Base-by-base conservation (phyloP, 2,113 vertebrate genomes). In the Muntiacus muntjak region DNA sequence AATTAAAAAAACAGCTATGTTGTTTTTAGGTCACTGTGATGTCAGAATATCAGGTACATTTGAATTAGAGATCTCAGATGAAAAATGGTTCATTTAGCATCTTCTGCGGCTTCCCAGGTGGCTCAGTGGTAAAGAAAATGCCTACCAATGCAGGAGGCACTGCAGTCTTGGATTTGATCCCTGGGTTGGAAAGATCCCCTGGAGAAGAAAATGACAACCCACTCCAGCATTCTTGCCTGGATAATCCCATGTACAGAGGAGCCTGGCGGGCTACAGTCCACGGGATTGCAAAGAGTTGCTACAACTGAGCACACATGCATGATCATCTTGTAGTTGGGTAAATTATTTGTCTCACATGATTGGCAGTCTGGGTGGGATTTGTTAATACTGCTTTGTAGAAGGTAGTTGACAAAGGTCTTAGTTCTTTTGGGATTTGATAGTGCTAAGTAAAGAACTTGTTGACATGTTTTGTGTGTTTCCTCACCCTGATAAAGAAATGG, bases 401-500 rank as follows among this genome's bases (percentile, higher is more conserved):
- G 78, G 28, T 57, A 50, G 58, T 25, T 93, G 76, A 85, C 33
- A 57, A 81, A 79, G 15, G 7, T 84, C 30, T 91, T 94, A 52
- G 19, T 94, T 97, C 52, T 58, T 92, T 83, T 96, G 57, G 64
- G 36, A 84, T 88, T 97, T 89, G 17, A 17, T 74, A 64, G 15
- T 91, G 78, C 87, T 71, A 86, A 95, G 40, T 94, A 14, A 13
- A 52, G 79, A 91, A 88, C 17, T 67, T 93, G 5, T 30, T 91
- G 54, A 83, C 79, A 57, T 64, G 13, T 89, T 95, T 89, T 89
- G 9, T 94, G 43, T 16, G 33, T 97, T 92, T 92, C 78, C 57
- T 94, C 17, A 89, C 81, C 86, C 30, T 95, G 60, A 28, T 96
- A 57, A 94, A 93, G 43, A 58, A 92, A 60, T 40, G 88, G 91